phyloP scores from a whole-genome alignment of 2,113 vertebrate genomes.

The Megatriorchis doriae region DNA sequence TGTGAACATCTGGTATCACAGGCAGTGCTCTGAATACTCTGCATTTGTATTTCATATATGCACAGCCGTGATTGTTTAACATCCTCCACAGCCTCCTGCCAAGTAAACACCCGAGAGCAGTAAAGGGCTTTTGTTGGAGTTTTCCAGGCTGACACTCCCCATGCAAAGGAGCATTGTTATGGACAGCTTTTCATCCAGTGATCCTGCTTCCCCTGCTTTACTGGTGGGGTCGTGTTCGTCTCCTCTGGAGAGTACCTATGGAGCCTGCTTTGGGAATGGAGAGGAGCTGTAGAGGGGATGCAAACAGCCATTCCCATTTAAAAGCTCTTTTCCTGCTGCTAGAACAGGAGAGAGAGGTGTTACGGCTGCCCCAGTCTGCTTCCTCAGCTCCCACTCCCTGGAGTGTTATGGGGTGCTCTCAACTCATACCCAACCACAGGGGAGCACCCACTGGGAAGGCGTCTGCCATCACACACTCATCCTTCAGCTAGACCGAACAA shows the following conservation, averaged over 20 bases:
- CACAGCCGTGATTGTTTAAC: not conserved
- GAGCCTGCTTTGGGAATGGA: not conserved
- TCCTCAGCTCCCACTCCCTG: not conserved
- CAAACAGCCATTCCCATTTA: not conserved
- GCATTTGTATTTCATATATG: not conserved
- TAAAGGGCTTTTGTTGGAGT: not conserved
- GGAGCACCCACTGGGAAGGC: fast-evolving
- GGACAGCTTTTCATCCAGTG: not conserved
- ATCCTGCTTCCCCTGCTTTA: not conserved
- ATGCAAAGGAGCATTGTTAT: not conserved
- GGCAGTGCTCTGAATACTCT: not conserved
- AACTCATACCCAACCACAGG: fast-evolving
- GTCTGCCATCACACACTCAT: fast-evolving
- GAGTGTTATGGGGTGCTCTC: not conserved
- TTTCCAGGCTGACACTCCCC: not conserved
- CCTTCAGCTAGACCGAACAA: not conserved
- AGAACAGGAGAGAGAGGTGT: not conserved
- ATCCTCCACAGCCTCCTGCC: not conserved
- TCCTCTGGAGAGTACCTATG: not conserved
- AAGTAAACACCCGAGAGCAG: not conserved
- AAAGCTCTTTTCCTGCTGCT: not conserved
- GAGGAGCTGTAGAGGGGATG: not conserved
- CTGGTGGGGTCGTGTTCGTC: not conserved
- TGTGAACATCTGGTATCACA: conserved; percentile 20
- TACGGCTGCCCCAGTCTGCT: not conserved